Percentiles rank a stretch among this genome's conserved stretches.
These are phyloP conservation scores for Dolichoris vasculosae DNA, from an alignment of 1,140 invertebrate genomes.

Conservation along the genomic window DNA sequence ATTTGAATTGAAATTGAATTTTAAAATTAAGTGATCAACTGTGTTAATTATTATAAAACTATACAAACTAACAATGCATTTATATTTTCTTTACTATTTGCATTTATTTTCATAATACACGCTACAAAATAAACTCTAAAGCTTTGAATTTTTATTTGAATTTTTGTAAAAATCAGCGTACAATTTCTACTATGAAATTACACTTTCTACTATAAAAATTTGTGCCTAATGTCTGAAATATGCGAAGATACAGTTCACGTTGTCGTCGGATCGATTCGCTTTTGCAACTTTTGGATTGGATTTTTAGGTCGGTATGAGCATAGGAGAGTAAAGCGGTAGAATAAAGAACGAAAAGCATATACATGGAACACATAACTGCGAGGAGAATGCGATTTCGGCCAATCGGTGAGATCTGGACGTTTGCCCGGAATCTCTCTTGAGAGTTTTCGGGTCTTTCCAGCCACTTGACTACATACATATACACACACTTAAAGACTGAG, in stretches of 20 bases:
- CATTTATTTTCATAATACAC: too few relatives aligned
- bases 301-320: constrained; percentile 31
- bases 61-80: too few relatives aligned
- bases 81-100: too few relatives aligned
- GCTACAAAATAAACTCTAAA: not conserved
- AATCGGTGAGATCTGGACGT: constrained; percentile 47
- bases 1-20: too few relatives aligned
- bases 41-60: too few relatives aligned
- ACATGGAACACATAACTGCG: not conserved
- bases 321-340: not conserved
- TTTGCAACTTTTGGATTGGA: constrained; percentile 24
- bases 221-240: not conserved
- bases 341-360: constrained; percentile 36
- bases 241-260: not conserved
- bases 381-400: constrained; percentile 30
- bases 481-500: constrained; percentile 11
- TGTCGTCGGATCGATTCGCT: not conserved
- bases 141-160: not conserved
- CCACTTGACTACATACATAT: constrained; percentile 34
- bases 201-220: not conserved
- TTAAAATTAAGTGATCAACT: too few relatives aligned
- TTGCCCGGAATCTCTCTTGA: constrained; percentile 37
- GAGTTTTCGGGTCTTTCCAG: constrained; percentile 47
- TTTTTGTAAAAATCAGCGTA: not conserved
- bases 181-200: not conserved